phyloP scores from a whole-genome alignment of 2,113 vertebrate species.

The Labeo catla region DNA sequence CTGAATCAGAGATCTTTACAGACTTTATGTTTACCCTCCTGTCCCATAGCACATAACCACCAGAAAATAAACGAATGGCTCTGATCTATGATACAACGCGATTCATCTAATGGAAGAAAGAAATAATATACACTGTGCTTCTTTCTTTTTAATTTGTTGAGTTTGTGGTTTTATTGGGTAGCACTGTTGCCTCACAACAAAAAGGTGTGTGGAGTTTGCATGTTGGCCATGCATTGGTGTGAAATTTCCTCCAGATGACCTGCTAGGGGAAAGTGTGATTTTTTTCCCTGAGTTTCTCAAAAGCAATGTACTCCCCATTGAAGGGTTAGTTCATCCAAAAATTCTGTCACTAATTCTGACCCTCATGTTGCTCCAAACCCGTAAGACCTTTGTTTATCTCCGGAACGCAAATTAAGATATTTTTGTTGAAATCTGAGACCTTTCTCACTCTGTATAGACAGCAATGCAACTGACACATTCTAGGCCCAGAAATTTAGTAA shows the following conservation, averaged over 20 bases:
- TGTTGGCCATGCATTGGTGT: neutral
- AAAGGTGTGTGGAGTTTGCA: neutral
- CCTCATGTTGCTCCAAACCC: too few species aligned
- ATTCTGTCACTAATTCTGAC: too few species aligned
- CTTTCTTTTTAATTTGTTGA: neutral
- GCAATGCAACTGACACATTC: too few species aligned
- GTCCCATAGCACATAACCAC: conserved; percentile 14
- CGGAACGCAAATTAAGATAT: too few species aligned
- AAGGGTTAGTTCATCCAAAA: too few species aligned
- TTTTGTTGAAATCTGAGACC: too few species aligned
- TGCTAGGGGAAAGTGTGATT: neutral
- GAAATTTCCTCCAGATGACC: neutral
- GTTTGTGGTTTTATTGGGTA: neutral
- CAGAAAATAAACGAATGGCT: conserved; percentile 59
- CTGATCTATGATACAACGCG: conserved; percentile 27
- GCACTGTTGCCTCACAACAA: neutral
- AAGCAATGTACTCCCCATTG: neutral
- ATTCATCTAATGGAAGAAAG: too few species aligned
- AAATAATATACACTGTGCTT: neutral
- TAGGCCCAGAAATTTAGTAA: too few species aligned
- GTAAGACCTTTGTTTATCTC: too few species aligned
- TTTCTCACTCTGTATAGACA: too few species aligned
- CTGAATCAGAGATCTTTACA: conserved; percentile 29
- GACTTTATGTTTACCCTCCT: conserved; percentile 5
- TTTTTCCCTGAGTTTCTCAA: neutral